Conservation (phyloP, 2,113 vertebrate species). For the Dipodomys stephensi region DNA sequence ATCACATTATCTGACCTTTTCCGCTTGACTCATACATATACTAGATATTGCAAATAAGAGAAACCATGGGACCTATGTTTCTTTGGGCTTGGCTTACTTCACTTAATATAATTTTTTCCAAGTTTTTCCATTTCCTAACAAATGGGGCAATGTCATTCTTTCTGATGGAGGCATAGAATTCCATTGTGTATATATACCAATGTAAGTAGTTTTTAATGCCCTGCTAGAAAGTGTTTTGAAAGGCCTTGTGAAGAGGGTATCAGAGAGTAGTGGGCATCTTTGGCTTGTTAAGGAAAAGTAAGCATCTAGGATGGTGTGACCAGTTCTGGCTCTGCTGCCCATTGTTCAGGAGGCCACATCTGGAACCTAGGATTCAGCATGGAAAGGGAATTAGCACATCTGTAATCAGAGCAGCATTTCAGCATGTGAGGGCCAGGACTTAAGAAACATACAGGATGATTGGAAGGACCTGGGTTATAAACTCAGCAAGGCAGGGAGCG, state of each 20-base stretch:
- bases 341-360: not conserved
- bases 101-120: too few relatives aligned
- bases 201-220: not conserved
- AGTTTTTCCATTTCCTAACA: too few relatives aligned
- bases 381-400: not conserved
- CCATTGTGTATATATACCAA: too few relatives aligned
- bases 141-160: too few relatives aligned
- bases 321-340: not conserved
- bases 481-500: not conserved
- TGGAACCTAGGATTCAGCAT: not conserved
- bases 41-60: too few relatives aligned
- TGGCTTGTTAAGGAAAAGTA: too few relatives aligned
- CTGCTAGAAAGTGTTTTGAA: not conserved
- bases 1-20: too few relatives aligned
- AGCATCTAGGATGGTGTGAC: accelerated
- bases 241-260: not conserved
- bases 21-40: too few relatives aligned
- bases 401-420: not conserved
- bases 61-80: too few relatives aligned
- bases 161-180: too few relatives aligned
- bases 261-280: not conserved
- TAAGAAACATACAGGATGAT: not conserved
- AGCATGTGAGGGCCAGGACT: not conserved
- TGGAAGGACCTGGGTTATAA: not conserved
- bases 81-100: too few relatives aligned